Evolutionary conservation across 2,113 vertebrate genomes (phyloP), one percentile per base, ranked within the genome.

Genomic region (Trichomycterus rosablanca): DNA sequence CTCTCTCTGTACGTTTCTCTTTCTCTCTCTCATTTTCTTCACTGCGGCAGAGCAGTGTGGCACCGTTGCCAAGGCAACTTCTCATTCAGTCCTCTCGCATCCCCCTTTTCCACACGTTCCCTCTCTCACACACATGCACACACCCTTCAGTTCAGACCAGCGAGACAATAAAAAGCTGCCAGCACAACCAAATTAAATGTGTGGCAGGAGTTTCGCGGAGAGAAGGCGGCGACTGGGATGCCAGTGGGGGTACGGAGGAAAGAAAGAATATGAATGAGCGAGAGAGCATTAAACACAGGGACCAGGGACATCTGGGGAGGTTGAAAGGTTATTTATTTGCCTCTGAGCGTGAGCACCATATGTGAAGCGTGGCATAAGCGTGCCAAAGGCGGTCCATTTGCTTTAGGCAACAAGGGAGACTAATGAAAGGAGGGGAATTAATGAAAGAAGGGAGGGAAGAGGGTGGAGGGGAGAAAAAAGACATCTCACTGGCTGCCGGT

Each of bases 31-130:
- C 74, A 75, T 66, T 63, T 67, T 66, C 81, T 71, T 76, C 86
- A 81, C 84, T 81, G 84, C 85, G 71, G 88, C 91, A 91, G 86
- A 83, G 83, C 88, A 80, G 84, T 86, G 77, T 84, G 79, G 67
- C 86, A 78, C 52, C 50, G 92, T 94, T 94, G 80, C 90, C 87
- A 87, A 87, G 89, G 90, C 83, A 87, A 94, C 85, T 34, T 68
- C 82, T 81, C 81, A 86, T 88, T 75, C 84, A 71, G 80, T 78
- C 35, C 70, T 67, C 74, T 73, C 51, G 32, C 61, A 44, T 53
- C 52, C 73, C 60, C 76, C 71, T 65, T n/a, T 50, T 64, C 70
- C 72, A 76, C 81, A 78, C 77, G 61, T 75, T 73, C n/a, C n/a
- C n/a, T n/a, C n/a, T n/a, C n/a, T n/a, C 71, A 75, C 57, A 71